Percentiles rank a stretch among this genome's conserved stretches.
phyloP scores from a whole-genome alignment of 2,797 vertebrate species.

The Myripristis murdjan region DNA sequence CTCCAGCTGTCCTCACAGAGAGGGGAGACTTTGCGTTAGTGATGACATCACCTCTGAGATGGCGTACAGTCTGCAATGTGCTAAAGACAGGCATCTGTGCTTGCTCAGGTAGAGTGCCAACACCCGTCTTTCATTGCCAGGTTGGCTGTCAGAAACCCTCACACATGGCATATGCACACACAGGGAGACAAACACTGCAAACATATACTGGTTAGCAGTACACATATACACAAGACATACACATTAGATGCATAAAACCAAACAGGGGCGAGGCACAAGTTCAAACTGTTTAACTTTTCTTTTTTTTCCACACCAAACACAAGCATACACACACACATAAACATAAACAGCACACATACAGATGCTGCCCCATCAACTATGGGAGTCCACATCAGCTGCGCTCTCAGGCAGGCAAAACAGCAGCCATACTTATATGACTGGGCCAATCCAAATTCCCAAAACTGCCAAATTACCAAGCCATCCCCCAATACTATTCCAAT shows the following conservation, averaged over 20 bases:
- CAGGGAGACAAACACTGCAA: constrained; percentile 37
- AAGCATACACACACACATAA: constrained; percentile 6
- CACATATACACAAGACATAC: constrained; percentile 23
- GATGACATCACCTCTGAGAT: constrained; percentile 81
- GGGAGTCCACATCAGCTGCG: constrained; percentile 32
- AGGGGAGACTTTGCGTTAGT: constrained; percentile 65
- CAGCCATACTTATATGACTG: background rate
- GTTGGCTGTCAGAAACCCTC: constrained; percentile 39
- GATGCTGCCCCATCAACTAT: constrained; percentile 16
- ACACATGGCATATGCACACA: constrained; percentile 37
- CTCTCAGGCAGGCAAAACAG: constrained; percentile 11
- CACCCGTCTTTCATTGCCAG: constrained; percentile 57
- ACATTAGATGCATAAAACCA: background rate
- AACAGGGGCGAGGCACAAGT: background rate
- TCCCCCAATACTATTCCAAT: constrained; percentile 36
- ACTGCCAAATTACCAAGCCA: constrained; percentile 43
- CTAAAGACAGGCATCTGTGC: constrained; percentile 75
- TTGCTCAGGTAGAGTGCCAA: constrained; percentile 77
- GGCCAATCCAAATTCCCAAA: constrained; percentile 32
- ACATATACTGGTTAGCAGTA: constrained; percentile 27
- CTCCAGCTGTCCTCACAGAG: constrained; percentile 70
- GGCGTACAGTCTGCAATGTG: constrained; percentile 64
- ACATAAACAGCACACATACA: constrained; percentile 2
- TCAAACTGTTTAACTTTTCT: background rate
- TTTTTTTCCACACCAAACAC: background rate